Conservation (phyloP, 1,140 invertebrate species). For the Hylaeus volcanicus region DNA sequence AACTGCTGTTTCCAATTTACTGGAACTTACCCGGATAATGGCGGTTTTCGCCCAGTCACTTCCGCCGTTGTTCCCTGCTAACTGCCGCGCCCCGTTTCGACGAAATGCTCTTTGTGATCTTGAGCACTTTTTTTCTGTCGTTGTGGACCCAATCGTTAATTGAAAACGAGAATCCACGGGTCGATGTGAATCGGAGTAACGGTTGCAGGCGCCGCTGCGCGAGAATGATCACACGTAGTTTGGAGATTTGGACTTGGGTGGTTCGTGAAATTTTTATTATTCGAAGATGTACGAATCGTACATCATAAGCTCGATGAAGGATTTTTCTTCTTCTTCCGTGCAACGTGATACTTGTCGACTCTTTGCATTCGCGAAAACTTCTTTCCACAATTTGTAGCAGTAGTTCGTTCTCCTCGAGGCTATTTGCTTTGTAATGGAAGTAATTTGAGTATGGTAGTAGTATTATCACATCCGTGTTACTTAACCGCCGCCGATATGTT, state of each 20-base stretch:
- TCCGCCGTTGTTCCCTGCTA: slow-evolving; percentile 17
- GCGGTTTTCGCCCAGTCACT: slow-evolving; percentile 45
- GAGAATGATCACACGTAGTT: background rate
- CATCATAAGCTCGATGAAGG: no score
- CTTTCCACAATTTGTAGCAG: no score
- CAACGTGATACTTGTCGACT: no score
- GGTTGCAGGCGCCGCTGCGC: background rate
- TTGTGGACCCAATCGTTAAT: background rate
- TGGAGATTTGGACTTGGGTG: no score
- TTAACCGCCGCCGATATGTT: background rate
- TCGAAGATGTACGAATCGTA: no score
- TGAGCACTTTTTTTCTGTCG: background rate
- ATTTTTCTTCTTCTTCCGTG: no score
- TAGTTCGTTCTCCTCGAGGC: no score
- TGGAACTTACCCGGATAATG: slow-evolving; percentile 38
- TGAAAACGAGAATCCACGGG: background rate
- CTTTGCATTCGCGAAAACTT: no score
- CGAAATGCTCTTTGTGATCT: background rate
- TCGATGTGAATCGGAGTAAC: background rate
- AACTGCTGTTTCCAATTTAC: slow-evolving; percentile 41
- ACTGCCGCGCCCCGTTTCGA: background rate
- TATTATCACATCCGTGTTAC: background rate
- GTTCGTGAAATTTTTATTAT: no score
- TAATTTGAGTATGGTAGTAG: no score
- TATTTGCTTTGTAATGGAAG: no score